Conservation (phyloP, 2,888 invertebrate genomes). For the Zhuqinia jingwanae region DNA sequence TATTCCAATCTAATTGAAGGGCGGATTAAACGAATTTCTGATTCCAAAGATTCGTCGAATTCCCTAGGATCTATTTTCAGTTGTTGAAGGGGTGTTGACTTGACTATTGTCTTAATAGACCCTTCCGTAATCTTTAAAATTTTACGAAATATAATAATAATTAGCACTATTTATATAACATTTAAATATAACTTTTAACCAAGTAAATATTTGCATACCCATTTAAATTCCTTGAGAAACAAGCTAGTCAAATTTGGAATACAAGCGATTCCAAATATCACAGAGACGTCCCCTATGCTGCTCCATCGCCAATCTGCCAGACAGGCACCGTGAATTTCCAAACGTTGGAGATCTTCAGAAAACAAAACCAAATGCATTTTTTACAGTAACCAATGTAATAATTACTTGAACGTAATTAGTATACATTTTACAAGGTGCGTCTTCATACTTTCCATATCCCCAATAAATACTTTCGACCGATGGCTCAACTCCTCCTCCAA, state of each 20-base stretch:
- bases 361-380: not conserved
- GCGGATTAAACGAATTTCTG: conserved; percentile 49
- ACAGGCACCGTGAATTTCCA: conserved; percentile 75
- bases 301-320: conserved; percentile 75
- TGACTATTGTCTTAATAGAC: conserved; percentile 58
- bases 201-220: no score
- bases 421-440: no score
- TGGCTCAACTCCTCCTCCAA: conserved; percentile 43
- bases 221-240: conserved; percentile 75
- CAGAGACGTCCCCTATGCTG: conserved; percentile 69
- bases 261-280: conserved; percentile 70
- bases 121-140: conserved; percentile 73
- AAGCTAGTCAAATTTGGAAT: conserved; percentile 73
- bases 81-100: conserved; percentile 57
- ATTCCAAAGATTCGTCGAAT: conserved; percentile 64
- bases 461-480: conserved; percentile 58
- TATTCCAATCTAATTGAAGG: conserved; percentile 65
- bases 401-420: no score
- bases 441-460: conserved; percentile 68
- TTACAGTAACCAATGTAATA: no score
- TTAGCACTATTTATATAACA: conserved; percentile 9
- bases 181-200: not conserved
- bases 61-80: conserved; percentile 72
- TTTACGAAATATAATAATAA: no score
- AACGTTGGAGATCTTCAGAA: conserved; percentile 65